Percentiles rank a stretch among this genome's conserved stretches.
Evolutionary conservation across 1,140 invertebrate genomes (phyloP).

Genomic region (Zaprionus vittiger): DNA sequence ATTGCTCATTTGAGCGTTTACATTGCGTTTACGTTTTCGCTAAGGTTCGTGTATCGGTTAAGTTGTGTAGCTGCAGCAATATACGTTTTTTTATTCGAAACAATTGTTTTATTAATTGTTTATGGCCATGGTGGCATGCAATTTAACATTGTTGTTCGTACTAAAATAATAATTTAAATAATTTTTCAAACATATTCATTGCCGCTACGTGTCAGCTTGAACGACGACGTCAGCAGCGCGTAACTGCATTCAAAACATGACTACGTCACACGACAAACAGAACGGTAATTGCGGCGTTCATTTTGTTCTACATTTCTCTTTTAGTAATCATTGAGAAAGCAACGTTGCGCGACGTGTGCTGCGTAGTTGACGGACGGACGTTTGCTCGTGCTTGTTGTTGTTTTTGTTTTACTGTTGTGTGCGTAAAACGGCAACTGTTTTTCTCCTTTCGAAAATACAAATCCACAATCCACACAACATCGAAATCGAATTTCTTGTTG

Average conservation of each 20-base stretch:
- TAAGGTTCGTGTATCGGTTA: constrained; percentile 21
- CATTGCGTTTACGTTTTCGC: constrained; percentile 10
- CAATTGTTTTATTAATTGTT: not conserved
- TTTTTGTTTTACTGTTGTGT: constrained; percentile 29
- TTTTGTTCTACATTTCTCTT: constrained; percentile 47
- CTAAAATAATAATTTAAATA: not conserved
- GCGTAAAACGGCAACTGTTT: constrained; percentile 56
- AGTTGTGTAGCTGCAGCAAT: not conserved
- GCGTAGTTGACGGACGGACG: constrained; percentile 25
- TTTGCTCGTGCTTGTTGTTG: not conserved
- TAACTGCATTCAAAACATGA: constrained; percentile 34
- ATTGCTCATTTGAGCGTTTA: constrained; percentile 8
- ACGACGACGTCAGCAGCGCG: constrained; percentile 31
- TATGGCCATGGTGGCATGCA: not conserved
- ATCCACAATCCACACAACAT: constrained; percentile 2
- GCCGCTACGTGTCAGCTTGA: not conserved
- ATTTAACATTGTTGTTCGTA: not conserved
- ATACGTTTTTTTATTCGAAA: constrained; percentile 1
- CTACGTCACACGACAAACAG: constrained; percentile 29
- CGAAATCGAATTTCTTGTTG: constrained; percentile 6
- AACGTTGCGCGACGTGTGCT: constrained; percentile 53
- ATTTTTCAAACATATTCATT: not conserved
- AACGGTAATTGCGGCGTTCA: constrained; percentile 50
- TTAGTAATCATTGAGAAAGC: constrained; percentile 58
- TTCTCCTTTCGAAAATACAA: constrained; percentile 17